Base-by-base conservation (phyloP, 2,888 invertebrate species). In the Pristionchus arcanus region DNA sequence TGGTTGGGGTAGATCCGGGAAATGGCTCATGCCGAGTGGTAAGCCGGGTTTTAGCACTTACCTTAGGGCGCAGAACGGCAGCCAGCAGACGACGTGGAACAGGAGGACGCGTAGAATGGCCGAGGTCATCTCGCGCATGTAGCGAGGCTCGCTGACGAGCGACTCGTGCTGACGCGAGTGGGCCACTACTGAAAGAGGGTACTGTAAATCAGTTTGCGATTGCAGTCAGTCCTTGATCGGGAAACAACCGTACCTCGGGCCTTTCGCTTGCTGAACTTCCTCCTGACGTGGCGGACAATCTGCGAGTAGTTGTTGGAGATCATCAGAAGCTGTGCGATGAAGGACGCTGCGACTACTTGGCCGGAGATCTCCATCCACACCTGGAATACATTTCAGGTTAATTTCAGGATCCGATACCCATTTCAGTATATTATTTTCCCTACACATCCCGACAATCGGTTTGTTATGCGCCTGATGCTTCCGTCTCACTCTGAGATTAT, bases 1-100 rank as follows among this genome's bases (percentile, higher is more conserved):
- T 84, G 28, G n/a, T 71, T 63, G 71, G 31, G 21, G 13, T 5
- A 55, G 37, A 63, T 55, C 55, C 31, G 53, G 49, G 31, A 55
- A 74, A 34, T 55, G 53, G 21, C 42, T 49, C 42, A 49, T 49
- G 42, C 55, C 0, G 53, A 42, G 53, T 0, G 4, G 55, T n/a
- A 4, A 59, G 7, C 55, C 13, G 31, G 34, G 87, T 5, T n/a
- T 19, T 63, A 13, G 55, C 15, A 34, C 90, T 81, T 91, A 91
- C 90, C 90, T 89, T 55, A 94, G 84, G 2, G 93, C 83, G 86
- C 94, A 94, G 89, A 92, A 93, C 83, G 94, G 94, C 59, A 94
- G 90, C 94, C 94, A 95, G 90, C 94, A 95, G 55, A 95, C 90
- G 71, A 95, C 92, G 89, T 94, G 94, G 91, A 94, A 94, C n/a